Evolutionary conservation across 1,140 invertebrate species (phyloP), one percentile per base, ranked within the genome.

Genomic region (Condylostylus longicornis): DNA sequence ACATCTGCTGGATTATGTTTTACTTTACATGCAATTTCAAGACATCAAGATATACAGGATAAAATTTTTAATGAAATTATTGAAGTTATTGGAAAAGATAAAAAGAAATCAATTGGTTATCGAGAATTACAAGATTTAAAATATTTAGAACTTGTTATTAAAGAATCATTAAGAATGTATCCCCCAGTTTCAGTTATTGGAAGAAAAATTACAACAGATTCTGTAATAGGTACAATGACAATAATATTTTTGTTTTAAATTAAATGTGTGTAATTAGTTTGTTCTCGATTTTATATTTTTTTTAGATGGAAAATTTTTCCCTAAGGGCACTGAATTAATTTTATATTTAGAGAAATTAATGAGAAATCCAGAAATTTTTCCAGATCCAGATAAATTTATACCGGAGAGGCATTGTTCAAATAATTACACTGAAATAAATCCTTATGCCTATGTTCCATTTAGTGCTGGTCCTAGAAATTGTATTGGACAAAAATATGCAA

Each of bases 391-490:
- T 4, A 45, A 44, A 2, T 83, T 76, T 45, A 58, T 74, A 50
- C 78, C 79, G 0, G 75, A 81, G 13, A 58, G 75, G 27, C 77
- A 79, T 50, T n/a, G n/a, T n/a, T n/a, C n/a, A n/a, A n/a, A n/a
- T n/a, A n/a, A n/a, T n/a, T n/a, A n/a, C n/a, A n/a, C n/a, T n/a
- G n/a, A n/a, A n/a, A n/a, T 69, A 22, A 70, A 69, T 54, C 65
- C 63, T 6, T 77, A 66, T 46, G 57, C 64, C 8, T 80, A 72
- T 53, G 58, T 84, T 25, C 72, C 79, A 2, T 85, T 85, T 45
- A 80, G 77, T 33, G 79, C 77, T 28, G 81, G 79, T 3, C 65
- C 71, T 1, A 67, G 80, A 28, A 82, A 82, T 51, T 84, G 80
- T 43, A 81, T 84, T 41, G 79, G 77, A 1, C 53, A 51, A 29